Evolutionary conservation across 2,888 invertebrate species (phyloP), one percentile per base, ranked within the genome.

Genomic region (Cryptocheilus praepositus): DNA sequence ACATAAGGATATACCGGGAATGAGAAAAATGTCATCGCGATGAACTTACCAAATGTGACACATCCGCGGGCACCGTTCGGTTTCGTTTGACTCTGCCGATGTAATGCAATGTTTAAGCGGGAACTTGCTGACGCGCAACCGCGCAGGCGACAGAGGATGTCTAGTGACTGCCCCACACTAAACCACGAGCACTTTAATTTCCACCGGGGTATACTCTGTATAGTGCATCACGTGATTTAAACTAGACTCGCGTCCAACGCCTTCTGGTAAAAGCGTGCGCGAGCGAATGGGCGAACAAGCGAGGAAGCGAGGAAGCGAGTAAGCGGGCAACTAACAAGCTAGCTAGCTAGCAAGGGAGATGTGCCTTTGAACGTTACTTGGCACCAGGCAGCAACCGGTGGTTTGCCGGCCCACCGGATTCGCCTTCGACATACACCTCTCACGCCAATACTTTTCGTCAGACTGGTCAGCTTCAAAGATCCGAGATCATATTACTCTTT

Each of bases 151-250:
- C 70, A 64, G 80, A 80, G 74, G 77, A 75, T 75, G 73, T 72
- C 70, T 71, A 73, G 72, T 77, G 71, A 79, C 79, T 79, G 79
- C 64, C 67, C 55, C 18, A 57, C 59, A 61, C 57, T 64, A 59
- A 68, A 72, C 63, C 67, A 51, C 60, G 64, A 69, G 69, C 70
- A 80, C 71, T 75, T 80, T 75, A 80, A 79, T 79, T 80, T 79
- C 77, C 67, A 65, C 62, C 71, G 69, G 55, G 80, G 70, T 67
- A 70, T 70, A 25, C 76, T 46, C 61, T 61, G 64, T 59, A 68
- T 61, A 64, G 61, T 22, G 61, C 55, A 62, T 69, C 71, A 71
- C 71, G 69, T 71, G 71, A 71, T 64, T 46, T 25, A 59, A 53
- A 36, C 46, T 51, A 65, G 68, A 63, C 63, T 43, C 61, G 36